Evolutionary conservation across 2,888 invertebrate genomes (phyloP), one percentile per base, ranked within the genome.

Genomic region (Drosophila algonquin): DNA sequence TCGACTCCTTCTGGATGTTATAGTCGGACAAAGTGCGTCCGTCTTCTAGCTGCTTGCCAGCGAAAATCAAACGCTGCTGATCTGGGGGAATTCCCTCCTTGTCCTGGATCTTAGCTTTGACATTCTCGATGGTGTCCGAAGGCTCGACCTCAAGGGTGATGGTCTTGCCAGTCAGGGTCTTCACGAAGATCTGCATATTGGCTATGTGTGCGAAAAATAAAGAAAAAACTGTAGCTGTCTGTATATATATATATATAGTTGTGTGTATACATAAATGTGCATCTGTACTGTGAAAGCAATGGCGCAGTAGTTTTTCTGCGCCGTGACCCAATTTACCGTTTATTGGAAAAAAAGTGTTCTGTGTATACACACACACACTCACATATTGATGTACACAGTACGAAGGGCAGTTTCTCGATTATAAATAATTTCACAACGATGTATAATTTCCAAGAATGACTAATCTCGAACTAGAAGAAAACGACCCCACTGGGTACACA

Each of bases 31-130:
- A n/a, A 32, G 60, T 60, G 45, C 60, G 60, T 32, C 60, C 60
- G 21, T 60, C 60, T 45, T 60, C 60, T 5, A 60, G 52, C 52
- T 60, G 60, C 46, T 60, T 60, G 52, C 60, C 60, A n/a, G 60
- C 60, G 14, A 60, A 60, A 45, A 60, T 60, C 51, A 59, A 27
- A 51, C 59, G 59, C 69, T 69, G 69, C 69, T 69, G 69, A 12
- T 69, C 69, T 69, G 69, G 69, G 69, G 69, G 69, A 24, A 69
- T 69, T 0, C 69, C 69, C 67, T 65, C 65, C 69, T 69, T 69
- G 59, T 69, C 69, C 54, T 69, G 69, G 54, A 69, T 69, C 50
- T 69, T 69, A 1, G 69, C 69, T 60, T 69, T 69, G 3, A 69
- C 67, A 2, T 68, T 68, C 53, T 68, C 67, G 1, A 68, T 68